Evolutionary conservation across 2,113 vertebrate species (phyloP), one percentile per base, ranked within the genome.

Genomic region (Callaeas wilsoni): DNA sequence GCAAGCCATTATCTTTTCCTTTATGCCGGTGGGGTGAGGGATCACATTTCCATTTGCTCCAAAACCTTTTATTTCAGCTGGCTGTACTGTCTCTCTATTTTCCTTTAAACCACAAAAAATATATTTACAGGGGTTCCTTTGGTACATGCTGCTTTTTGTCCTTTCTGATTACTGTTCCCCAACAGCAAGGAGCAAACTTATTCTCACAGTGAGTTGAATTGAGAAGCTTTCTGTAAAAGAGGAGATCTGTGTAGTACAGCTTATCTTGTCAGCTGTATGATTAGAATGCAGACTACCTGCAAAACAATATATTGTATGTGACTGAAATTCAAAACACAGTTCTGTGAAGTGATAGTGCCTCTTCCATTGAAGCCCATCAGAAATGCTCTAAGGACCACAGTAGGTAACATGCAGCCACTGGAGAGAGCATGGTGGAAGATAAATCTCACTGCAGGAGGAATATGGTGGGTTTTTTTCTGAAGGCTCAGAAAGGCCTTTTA

Each of bases 51-150:
- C 33, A 21, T 47, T 89, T 73, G 49, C 65, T 57, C 32, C 49
- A 44, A 89, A 87, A 75, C 69, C 65, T 79, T 87, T 56, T 64
- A 75, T 50, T 91, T 81, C 87, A 94, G 46, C n/a, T 67, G n/a
- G 37, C 42, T 71, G 5, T 64, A 47, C 32, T 37, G 13, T 35
- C 41, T 70, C 41, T 62, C 0, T 73, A 30, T 78, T 84, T 65
- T 56, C 21, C 68, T 91, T 75, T 68, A 75, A 41, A 69, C 13
- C 16, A n/a, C 10, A 3, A 55, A 81, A 87, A 77, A 85, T 26
- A 5, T 23, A 84, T 74, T 81, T 79, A 69, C 35, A 50, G 42
- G 7, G 18, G 12, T 87, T 78, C 12, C 35, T 47, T 27, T 35
- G 14, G 50, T 64, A 52, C 65, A 55, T 29, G 30, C 50, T 33